Percentiles rank a stretch among this genome's conserved stretches.
Evolutionary conservation across 1,140 invertebrate species (phyloP).

Genomic region (Ylistrum balloti): DNA sequence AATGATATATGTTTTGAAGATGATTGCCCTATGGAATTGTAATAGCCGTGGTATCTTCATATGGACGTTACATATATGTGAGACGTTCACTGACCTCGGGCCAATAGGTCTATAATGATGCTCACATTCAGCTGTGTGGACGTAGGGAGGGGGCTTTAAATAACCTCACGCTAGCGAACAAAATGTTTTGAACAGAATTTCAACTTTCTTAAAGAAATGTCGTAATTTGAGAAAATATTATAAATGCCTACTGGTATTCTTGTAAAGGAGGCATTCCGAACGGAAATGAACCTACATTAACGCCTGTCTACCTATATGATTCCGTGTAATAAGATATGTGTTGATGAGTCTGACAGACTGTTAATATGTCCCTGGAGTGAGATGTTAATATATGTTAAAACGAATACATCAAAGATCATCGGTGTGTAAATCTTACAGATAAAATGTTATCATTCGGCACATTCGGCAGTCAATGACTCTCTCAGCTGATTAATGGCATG

Average conservation of each 20-base stretch:
- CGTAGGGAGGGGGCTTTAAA: neutral
- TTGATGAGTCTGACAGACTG: neutral
- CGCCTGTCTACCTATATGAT: neutral
- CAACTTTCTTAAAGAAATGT: neutral
- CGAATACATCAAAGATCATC: neutral
- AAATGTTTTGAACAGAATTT: neutral
- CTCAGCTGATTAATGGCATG: neutral
- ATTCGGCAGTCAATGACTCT: neutral
- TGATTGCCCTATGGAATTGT: too few species aligned
- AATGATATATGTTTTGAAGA: too few species aligned
- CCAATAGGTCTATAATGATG: neutral
- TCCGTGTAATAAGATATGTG: neutral
- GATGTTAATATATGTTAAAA: neutral
- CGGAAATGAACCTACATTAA: neutral
- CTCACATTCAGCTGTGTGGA: neutral
- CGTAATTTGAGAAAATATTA: neutral
- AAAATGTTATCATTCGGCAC: neutral
- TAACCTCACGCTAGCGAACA: neutral
- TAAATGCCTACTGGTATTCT: neutral
- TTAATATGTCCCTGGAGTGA: neutral
- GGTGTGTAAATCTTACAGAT: neutral
- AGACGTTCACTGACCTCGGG: neutral
- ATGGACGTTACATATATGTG: too few species aligned
- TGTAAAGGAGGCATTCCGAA: neutral
- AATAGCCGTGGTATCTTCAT: too few species aligned